Percentiles rank a stretch among this genome's conserved stretches.
phyloP scores from a whole-genome alignment of 1,140 invertebrate genomes.

The Drosophila bocqueti region DNA sequence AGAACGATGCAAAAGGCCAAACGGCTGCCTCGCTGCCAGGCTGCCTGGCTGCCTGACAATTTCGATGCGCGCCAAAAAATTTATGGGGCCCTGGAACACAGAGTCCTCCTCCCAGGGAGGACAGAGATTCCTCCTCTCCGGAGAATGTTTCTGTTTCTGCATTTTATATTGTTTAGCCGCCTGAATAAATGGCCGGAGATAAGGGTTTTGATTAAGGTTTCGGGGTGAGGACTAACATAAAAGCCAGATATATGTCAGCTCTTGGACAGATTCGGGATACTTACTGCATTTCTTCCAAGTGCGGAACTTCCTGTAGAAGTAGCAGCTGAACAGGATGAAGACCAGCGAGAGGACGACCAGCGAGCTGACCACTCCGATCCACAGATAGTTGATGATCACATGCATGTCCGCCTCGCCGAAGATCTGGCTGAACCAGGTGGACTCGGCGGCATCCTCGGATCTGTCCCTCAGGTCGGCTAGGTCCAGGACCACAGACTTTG shows the following conservation, averaged over 20 bases:
- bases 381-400: slow-evolving; percentile 81
- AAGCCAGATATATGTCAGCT: slow-evolving; percentile 21
- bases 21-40: slow-evolving; percentile 23
- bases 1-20: slow-evolving; percentile 46
- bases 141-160: slow-evolving; percentile 49
- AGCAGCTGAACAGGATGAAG: slow-evolving; percentile 82
- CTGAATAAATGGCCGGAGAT: slow-evolving; percentile 72
- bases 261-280: slow-evolving; percentile 34
- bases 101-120: not conserved
- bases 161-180: slow-evolving; percentile 75
- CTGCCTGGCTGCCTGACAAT: slow-evolving; percentile 57
- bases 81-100: slow-evolving; percentile 54
- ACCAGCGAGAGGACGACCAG: slow-evolving; percentile 76
- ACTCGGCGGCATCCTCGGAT: slow-evolving; percentile 16
- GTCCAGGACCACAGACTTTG: slow-evolving; percentile 79
- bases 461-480: slow-evolving; percentile 72
- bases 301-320: slow-evolving; percentile 83
- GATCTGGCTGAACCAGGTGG: slow-evolving; percentile 54
- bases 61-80: slow-evolving; percentile 76
- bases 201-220: slow-evolving; percentile 64
- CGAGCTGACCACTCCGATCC: slow-evolving; percentile 81
- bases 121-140: not conserved
- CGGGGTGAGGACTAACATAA: slow-evolving; percentile 6
- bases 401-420: slow-evolving; percentile 79
- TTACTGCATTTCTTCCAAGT: slow-evolving; percentile 85